Percentiles rank a stretch among this genome's conserved stretches.
Conservation (phyloP, 1,140 invertebrate genomes). For the Macrostomum lignano region DNA sequence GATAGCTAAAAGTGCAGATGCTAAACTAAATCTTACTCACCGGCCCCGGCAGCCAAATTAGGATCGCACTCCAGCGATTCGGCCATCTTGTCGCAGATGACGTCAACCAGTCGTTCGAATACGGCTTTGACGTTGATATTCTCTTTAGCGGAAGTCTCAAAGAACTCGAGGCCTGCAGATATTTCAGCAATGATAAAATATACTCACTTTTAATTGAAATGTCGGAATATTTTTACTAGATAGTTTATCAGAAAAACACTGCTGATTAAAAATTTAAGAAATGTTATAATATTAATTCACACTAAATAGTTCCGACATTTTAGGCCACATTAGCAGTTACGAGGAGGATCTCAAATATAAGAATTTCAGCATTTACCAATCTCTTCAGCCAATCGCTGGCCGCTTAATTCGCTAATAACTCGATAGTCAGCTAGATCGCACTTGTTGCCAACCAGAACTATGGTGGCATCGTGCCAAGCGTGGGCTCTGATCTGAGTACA, state of each 20-base stretch:
- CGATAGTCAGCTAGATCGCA: conserved; percentile 96
- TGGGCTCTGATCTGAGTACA: conserved; percentile 95
- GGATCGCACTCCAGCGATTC: conserved; percentile 2
- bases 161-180: conserved; percentile 9
- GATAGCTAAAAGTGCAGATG: too few relatives aligned
- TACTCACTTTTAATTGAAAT: neutral
- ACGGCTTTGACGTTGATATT: conserved; percentile 10
- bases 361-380: conserved; percentile 33
- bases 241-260: neutral
- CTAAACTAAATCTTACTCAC: conserved; percentile 3
- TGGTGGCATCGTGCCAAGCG: conserved; percentile 99
- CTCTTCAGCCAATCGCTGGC: conserved; percentile 83
- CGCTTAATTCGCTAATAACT: conserved; percentile 78
- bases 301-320: too few relatives aligned
- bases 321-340: neutral
- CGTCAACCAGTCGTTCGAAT: conserved; percentile 8
- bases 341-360: too few relatives aligned
- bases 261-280: too few relatives aligned
- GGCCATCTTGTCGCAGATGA: conserved; percentile 6
- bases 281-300: too few relatives aligned
- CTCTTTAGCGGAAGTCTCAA: conserved; percentile 10
- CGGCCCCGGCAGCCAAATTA: too few relatives aligned
- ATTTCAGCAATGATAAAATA: conserved; percentile 1
- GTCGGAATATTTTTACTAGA: neutral
- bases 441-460: conserved; percentile 94